Base-by-base conservation (phyloP, 2,113 vertebrate genomes). In the Physeter macrocephalus region DNA sequence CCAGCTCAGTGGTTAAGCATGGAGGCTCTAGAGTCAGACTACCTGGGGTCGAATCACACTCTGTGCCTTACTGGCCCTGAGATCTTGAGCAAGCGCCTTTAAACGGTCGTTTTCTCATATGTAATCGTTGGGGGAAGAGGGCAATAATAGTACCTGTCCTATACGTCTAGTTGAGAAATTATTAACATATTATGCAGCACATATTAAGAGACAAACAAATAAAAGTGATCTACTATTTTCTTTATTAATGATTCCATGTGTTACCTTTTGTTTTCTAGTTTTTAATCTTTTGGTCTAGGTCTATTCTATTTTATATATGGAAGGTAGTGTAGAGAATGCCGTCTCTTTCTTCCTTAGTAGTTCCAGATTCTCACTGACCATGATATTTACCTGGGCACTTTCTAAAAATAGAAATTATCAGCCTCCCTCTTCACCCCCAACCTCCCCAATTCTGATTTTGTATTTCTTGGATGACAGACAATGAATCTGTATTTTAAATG, bases 351-450 rank as follows among this genome's bases (percentile, higher is more conserved):
- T 54, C 3, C 8, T 61, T 27, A 57, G 5, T 18, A 41, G 6
- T 29, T 66, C 5, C 9, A 0, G 21, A 20, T 75, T 82, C 57
- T 86, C 17, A 52, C 6, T 67, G 8, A 75, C 8, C 11, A 15
- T 34, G 8, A 67, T 75, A 49, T 49, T 90, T 41, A 69, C 29
- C 8, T 27, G 34, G 8, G 23, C 2, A 81, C 15, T 20, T 20
- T 46, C 27, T 94, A 57, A 82, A 85, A 49, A 18, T 36, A 64
- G 17, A 23, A 92, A 75, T 34, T 41, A 11, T 34, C 21, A 72
- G 5, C 2, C 2, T 69, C 1, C 1, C 4, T 66, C 1, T 66
- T 13, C 1, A 67, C 6, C 6, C 10, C 20, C 13, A 6, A 17
- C 9, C 11, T 69, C 21, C 17, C 12, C 1, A 36, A 6, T 57